These are phyloP conservation scores for Eupeodes luniger DNA, from an alignment of 2,888 invertebrate genomes.

Conservation along the genomic window DNA sequence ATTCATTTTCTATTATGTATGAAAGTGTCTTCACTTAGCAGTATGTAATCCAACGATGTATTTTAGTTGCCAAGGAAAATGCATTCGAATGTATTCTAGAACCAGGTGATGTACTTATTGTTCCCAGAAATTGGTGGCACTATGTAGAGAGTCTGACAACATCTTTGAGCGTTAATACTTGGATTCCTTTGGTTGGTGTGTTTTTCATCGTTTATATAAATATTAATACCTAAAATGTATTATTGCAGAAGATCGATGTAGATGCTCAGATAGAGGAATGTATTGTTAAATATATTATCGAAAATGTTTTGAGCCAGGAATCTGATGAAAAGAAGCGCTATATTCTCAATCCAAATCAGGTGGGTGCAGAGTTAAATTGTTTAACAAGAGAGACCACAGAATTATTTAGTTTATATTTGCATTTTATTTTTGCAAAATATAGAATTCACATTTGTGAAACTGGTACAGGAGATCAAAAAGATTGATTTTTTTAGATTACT, in stretches of 20 bases:
- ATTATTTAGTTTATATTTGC: too few species aligned
- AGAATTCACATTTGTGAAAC: too few species aligned
- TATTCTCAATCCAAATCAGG: slow-evolving; percentile 89
- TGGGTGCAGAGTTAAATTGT: slow-evolving; percentile 77
- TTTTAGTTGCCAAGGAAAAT: slow-evolving; percentile 45
- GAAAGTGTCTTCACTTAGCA: too few species aligned
- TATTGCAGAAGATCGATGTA: slow-evolving; percentile 78
- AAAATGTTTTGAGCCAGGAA: slow-evolving; percentile 86
- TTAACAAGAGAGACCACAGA: background rate
- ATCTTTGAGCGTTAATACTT: slow-evolving; percentile 87
- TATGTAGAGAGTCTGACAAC: slow-evolving; percentile 94
- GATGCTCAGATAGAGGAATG: slow-evolving; percentile 85
- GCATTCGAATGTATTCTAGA: slow-evolving; percentile 87
- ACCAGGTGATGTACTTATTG: slow-evolving; percentile 94
- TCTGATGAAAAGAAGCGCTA: slow-evolving; percentile 84
- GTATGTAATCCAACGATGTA: background rate
- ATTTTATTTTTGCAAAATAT: too few species aligned
- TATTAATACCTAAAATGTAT: background rate
- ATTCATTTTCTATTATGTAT: too few species aligned
- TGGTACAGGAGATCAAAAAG: too few species aligned
- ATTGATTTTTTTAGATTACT: too few species aligned
- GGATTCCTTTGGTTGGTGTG: slow-evolving; percentile 89
- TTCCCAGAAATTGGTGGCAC: slow-evolving; percentile 98
- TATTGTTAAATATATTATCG: slow-evolving; percentile 88
- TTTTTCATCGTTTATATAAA: background rate